Base-by-base conservation (phyloP, 2,888 invertebrate species). In the Eristalinus sepulchralis region DNA sequence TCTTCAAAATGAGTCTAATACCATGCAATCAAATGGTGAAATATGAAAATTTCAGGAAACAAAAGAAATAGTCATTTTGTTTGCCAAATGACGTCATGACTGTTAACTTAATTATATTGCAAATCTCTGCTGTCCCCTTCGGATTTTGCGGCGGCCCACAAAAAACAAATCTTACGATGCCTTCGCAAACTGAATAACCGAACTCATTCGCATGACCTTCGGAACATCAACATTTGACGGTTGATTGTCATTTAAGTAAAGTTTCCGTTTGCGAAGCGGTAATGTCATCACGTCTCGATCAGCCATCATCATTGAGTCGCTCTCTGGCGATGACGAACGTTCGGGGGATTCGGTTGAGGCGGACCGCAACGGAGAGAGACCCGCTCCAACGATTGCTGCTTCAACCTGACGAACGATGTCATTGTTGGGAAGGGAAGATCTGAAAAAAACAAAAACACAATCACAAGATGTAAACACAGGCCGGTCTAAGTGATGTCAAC, bases 171-270 rank as follows among this genome's bases (percentile, higher is more conserved):
- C 66, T 94, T 95, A 93, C 91, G 94, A 93, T 90, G 96, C 95
- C 88, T 95, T 95, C 20, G 97, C 97, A 91, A 97, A 97, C 89
- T 97, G 97, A 91, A 97, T 97, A 66, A 97, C 97, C 2, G 97
- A 97, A 91, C 94, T 95, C 91, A 94, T 93, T 76, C 94, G 92
- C 89, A 93, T 91, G 77, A 92, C 91, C 88, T 92, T 92, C 62
- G 90, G 81, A 76, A 88, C 88, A 47, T 88, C 88, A 24, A 66
- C 70, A 93, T 93, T 80, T 31, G 75, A 33, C 9, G 86, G 90
- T 90, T 81, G 95, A 94, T 95, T 89, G 93, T 95, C 93, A 80
- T 95, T 95, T 92, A 94, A 94, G 91, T 95, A 97, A 94, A 96
- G 95, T 92, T 96, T 97, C 83, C 97, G 94, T 92, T 97, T 97